phyloP scores from a whole-genome alignment of 2,888 invertebrate species.

The Archips xylosteana region DNA sequence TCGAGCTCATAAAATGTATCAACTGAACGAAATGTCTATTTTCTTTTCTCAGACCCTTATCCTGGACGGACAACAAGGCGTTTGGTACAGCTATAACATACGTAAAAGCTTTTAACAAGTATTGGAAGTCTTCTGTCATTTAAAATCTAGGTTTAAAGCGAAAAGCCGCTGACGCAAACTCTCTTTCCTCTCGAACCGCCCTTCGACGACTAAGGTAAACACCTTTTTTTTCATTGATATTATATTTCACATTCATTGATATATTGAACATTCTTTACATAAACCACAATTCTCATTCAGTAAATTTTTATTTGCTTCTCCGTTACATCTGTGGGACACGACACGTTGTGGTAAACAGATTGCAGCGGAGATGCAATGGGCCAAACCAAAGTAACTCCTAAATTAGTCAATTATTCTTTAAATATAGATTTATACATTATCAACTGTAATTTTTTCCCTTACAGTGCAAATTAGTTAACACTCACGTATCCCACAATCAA shows the following conservation, averaged over 20 bases:
- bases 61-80: neutral
- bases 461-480: neutral
- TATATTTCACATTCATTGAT: neutral
- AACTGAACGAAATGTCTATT: conserved; percentile 15
- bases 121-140: neutral
- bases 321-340: too few species aligned
- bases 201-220: neutral
- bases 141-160: neutral
- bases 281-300: too few species aligned
- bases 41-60: neutral
- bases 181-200: neutral
- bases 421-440: neutral
- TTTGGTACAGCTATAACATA: neutral
- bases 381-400: too few species aligned
- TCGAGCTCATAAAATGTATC: conserved; percentile 24
- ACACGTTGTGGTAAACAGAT: too few species aligned
- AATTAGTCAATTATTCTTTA: too few species aligned
- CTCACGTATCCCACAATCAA: neutral
- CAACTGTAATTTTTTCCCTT: neutral
- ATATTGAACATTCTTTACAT: too few species aligned
- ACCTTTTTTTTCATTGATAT: neutral
- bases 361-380: too few species aligned
- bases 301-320: too few species aligned
- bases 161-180: neutral
- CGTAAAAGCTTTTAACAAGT: neutral